Percentiles rank a stretch among this genome's conserved stretches.
Evolutionary conservation across 2,888 invertebrate genomes (phyloP).

Genomic region (Pterostichus niger): DNA sequence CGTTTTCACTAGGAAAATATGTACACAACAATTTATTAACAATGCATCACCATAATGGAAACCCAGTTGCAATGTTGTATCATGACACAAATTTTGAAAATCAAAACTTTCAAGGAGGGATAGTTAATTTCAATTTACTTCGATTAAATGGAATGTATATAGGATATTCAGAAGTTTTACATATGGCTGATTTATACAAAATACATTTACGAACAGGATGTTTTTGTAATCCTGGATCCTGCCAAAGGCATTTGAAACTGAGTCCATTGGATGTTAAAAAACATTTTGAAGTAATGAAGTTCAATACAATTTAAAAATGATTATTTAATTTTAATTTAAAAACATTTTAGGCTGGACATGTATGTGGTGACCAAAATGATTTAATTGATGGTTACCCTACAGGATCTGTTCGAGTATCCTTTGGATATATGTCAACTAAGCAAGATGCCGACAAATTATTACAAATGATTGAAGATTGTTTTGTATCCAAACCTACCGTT

Average conservation of each 20-base stretch:
- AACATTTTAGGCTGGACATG: conserved; percentile 85
- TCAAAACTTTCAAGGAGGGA: conserved; percentile 86
- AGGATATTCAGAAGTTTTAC: conserved; percentile 94
- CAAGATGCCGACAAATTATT: conserved; percentile 86
- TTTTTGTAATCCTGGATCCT: conserved; percentile 98
- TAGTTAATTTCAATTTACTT: conserved; percentile 93
- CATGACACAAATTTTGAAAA: conserved; percentile 85
- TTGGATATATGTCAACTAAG: conserved; percentile 92
- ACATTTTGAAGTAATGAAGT: conserved; percentile 83
- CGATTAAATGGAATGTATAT: conserved; percentile 88
- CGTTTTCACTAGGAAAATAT: conserved; percentile 87
- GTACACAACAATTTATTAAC: conserved; percentile 82
- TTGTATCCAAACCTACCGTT: conserved; percentile 79
- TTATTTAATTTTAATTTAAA: conserved; percentile 17
- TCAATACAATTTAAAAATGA: not conserved
- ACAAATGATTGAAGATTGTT: conserved; percentile 87
- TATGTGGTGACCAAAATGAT: conserved; percentile 94
- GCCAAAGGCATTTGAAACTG: conserved; percentile 88
- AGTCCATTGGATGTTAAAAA: conserved; percentile 84
- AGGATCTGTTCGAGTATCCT: conserved; percentile 94
- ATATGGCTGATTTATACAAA: conserved; percentile 91
- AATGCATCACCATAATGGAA: conserved; percentile 86
- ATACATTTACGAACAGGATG: conserved; percentile 95
- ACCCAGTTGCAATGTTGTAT: conserved; percentile 85
- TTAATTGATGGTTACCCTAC: conserved; percentile 92